Percentiles rank a stretch among this genome's conserved stretches.
Evolutionary conservation across 2,113 vertebrate species (phyloP).

Genomic region (Engraulis encrasicolus): DNA sequence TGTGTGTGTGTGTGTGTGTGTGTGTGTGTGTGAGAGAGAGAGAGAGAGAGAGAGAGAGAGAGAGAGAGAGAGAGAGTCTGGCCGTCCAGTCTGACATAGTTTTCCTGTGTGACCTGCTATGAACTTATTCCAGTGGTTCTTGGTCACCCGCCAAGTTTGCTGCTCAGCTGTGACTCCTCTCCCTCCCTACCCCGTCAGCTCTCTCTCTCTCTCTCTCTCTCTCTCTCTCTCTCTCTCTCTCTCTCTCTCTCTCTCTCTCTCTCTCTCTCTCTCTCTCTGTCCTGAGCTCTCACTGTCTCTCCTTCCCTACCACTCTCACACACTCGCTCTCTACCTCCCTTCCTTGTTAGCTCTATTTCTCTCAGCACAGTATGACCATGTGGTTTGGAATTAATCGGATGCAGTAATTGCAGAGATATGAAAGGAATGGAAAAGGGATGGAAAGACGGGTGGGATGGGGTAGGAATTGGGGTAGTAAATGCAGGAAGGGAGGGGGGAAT

Average conservation of each 20-base stretch:
- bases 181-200: too few species aligned
- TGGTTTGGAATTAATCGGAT: background rate
- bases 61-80: background rate
- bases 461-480: too few species aligned
- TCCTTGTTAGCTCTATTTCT: too few species aligned
- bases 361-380: background rate
- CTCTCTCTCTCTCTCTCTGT: too few species aligned
- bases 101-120: background rate
- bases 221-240: too few species aligned
- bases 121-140: background rate
- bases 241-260: too few species aligned
- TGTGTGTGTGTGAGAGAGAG: background rate
- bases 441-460: background rate
- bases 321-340: too few species aligned
- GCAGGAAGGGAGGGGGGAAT: background rate
- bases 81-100: slow-evolving; percentile 4
- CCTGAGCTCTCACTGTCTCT: too few species aligned
- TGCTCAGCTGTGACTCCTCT: background rate
- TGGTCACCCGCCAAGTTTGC: background rate
- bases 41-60: background rate
- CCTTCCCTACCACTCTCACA: too few species aligned
- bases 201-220: too few species aligned
- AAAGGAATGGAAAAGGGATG: background rate
- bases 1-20: slow-evolving; percentile 43
- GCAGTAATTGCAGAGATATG: background rate